Base-by-base conservation (phyloP, 2,113 vertebrate species). In the Thomomys bottae region DNA sequence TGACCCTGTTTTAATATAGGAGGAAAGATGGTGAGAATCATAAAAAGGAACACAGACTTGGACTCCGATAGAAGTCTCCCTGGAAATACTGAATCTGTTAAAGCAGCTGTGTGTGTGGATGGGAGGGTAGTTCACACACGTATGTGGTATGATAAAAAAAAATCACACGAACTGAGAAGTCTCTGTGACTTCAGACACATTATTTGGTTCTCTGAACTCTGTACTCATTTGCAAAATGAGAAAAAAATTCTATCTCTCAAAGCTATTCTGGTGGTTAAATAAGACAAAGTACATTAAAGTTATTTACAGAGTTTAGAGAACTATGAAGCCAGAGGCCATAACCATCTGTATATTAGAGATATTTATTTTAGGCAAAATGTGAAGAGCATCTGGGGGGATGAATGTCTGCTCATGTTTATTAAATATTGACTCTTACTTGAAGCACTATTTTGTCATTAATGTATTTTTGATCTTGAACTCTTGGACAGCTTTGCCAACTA, bases 1-100 rank as follows among this genome's bases (percentile, higher is more conserved):
- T 89, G 84, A 93, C 90, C 89, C 68, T 80, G 38, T 88, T 78
- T 94, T 92, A 93, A 87, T 92, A 81, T 18, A 67, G 72, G 77
- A 93, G 87, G 92, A 73, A 91, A 64, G 49, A 54, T 78, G 24
- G 26, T 59, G 59, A 89, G 71, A 88, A 88, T 78, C 86, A 71
- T 81, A 34, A 96, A 96, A 94, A 94, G 71, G 36, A 57, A 49
- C 34, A 61, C 3, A 28, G 4, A 66, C 45, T 76, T 49, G 80
- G 54, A 26, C 23, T 95, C 54, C 61, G 49, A 28, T 10, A 66
- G 84, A 30, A 32, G 42, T 90, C 86, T 23, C 81, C 84, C 80
- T 87, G 78, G 73, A 89, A 86, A 90, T 67, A 45, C 0, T 61
- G 67, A 34, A 34, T 87, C 57, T 79, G 40, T 87, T 59, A 18